Percentiles rank a stretch among this genome's conserved stretches.
Conservation (phyloP, 2,797 vertebrate genomes). For the Argyrosomus regius region DNA sequence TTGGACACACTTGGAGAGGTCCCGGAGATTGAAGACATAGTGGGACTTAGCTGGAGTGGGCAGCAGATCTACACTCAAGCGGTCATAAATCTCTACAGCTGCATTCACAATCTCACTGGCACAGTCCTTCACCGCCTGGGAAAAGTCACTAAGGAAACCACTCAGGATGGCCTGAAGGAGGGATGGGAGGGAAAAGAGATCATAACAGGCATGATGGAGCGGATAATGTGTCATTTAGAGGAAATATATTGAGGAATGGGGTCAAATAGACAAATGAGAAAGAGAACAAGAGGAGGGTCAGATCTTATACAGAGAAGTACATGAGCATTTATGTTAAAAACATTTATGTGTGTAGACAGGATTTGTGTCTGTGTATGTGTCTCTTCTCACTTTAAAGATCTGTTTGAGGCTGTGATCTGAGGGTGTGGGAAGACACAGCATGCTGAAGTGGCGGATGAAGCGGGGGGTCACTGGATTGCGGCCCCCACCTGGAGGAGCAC, state of each 20-base stretch:
- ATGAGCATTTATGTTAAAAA: neutral
- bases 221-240: neutral
- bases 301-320: neutral
- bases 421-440: conserved; percentile 89
- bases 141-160: conserved; percentile 89
- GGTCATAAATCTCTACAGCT: conserved; percentile 90
- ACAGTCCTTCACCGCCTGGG: conserved; percentile 84
- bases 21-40: conserved; percentile 92
- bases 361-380: conserved; percentile 17
- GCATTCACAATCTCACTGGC: conserved; percentile 87
- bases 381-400: conserved; percentile 88
- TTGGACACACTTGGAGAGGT: conserved; percentile 93
- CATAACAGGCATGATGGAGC: neutral
- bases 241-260: neutral
- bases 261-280: neutral
- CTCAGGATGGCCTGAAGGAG: conserved; percentile 86
- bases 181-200: conserved; percentile 4
- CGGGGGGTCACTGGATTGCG: conserved; percentile 91
- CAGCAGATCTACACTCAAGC: conserved; percentile 91
- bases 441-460: conserved; percentile 91
- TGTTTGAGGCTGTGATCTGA: conserved; percentile 90
- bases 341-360: neutral
- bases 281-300: neutral
- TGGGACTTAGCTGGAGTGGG: conserved; percentile 93
- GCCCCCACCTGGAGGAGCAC: conserved; percentile 90